These are phyloP conservation scores for Orthosia gracilis DNA, from an alignment of 2,888 invertebrate genomes.

Conservation along the genomic window DNA sequence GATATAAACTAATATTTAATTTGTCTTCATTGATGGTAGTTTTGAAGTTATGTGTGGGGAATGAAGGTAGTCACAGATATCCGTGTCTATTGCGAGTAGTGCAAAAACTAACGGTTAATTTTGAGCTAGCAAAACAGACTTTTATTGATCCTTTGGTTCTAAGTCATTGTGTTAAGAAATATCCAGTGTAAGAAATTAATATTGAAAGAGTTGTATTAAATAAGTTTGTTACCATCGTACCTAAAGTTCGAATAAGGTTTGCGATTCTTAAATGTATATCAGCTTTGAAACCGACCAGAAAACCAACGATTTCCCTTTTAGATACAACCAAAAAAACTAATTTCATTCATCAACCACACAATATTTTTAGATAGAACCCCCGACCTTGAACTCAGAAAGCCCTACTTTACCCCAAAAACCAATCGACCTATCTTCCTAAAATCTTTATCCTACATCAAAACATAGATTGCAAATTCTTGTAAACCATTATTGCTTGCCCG, in stretches of 20 bases:
- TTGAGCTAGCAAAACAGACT: too few relatives aligned
- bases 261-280: background rate
- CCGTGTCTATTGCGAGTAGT: too few relatives aligned
- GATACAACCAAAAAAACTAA: too few relatives aligned
- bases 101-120: background rate
- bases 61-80: background rate
- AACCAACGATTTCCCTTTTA: background rate
- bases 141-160: too few relatives aligned
- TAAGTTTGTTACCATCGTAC: too few relatives aligned
- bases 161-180: too few relatives aligned
- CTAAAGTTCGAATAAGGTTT: background rate
- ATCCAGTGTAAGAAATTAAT: too few relatives aligned
- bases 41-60: background rate
- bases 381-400: background rate
- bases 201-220: too few relatives aligned
- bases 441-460: background rate
- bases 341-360: background rate
- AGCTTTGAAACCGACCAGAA: background rate
- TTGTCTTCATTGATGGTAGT: conserved; percentile 30
- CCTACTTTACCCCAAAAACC: background rate
- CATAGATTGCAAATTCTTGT: conserved; percentile 13
- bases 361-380: background rate
- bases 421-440: background rate
- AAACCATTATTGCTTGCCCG: background rate
- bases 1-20: conserved; percentile 54